Conservation (phyloP, 2,888 invertebrate genomes). For the Lasioglossum villosulum region DNA sequence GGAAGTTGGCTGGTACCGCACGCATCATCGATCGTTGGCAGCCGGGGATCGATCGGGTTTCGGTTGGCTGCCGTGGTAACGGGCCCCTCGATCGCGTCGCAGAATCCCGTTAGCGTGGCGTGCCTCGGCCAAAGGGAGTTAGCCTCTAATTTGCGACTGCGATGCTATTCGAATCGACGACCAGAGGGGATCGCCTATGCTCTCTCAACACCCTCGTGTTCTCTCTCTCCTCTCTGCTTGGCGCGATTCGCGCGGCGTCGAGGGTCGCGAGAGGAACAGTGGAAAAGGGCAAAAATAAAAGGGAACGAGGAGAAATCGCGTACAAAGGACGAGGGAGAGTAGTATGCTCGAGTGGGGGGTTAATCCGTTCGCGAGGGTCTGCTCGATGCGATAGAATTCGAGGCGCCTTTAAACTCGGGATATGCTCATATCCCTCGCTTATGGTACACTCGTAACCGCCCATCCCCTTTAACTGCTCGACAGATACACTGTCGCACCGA, state of each 20-base stretch:
- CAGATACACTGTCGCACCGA: slow-evolving; percentile 47
- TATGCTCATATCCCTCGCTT: slow-evolving; percentile 69
- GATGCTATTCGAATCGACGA: slow-evolving; percentile 39
- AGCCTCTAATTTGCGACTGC: slow-evolving; percentile 56
- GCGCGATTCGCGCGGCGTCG: slow-evolving; percentile 22
- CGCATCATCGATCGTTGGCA: slow-evolving; percentile 29
- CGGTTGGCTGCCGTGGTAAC: slow-evolving; percentile 31
- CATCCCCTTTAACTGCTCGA: slow-evolving; percentile 70
- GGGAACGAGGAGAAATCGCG: slow-evolving; percentile 27
- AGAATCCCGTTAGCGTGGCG: slow-evolving; percentile 32
- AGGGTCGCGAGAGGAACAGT: slow-evolving; percentile 20
- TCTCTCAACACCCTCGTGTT: slow-evolving; percentile 36
- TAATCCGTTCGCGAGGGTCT: slow-evolving; percentile 23
- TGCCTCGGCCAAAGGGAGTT: slow-evolving; percentile 38
- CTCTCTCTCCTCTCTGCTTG: neutral
- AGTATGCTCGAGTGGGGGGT: neutral
- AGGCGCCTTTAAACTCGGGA: slow-evolving; percentile 60
- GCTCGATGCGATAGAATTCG: slow-evolving; percentile 45
- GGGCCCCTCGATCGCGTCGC: slow-evolving; percentile 38
- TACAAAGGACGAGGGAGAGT: slow-evolving; percentile 5
- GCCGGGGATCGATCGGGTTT: neutral
- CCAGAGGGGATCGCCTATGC: slow-evolving; percentile 18
- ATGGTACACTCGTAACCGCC: slow-evolving; percentile 20
- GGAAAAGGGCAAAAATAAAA: slow-evolving; percentile 14
- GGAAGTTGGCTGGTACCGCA: slow-evolving; percentile 4